These are phyloP conservation scores for Epirrita christyi DNA, from an alignment of 2,888 invertebrate genomes.

Conservation along the genomic window DNA sequence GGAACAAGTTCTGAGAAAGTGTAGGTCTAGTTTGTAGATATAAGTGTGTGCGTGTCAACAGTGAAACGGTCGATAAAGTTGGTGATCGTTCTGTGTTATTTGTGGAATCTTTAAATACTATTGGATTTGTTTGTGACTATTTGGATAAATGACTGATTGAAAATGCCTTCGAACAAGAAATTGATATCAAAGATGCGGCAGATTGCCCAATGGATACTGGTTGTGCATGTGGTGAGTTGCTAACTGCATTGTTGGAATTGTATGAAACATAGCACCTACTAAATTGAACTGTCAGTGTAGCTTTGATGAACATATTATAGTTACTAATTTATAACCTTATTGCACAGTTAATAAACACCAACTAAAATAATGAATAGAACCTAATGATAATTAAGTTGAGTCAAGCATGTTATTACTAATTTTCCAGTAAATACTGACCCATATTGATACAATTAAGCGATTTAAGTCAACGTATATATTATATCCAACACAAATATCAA, in stretches of 20 bases:
- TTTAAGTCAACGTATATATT: background rate
- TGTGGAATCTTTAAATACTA: slow-evolving; percentile 71
- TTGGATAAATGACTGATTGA: slow-evolving; percentile 55
- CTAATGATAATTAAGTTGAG: background rate
- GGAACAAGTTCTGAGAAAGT: slow-evolving; percentile 79
- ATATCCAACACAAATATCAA: background rate
- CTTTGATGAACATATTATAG: background rate
- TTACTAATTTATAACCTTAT: background rate
- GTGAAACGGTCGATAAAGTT: slow-evolving; percentile 82
- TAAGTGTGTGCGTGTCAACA: slow-evolving; percentile 77
- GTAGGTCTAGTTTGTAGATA: slow-evolving; percentile 68
- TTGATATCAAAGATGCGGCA: slow-evolving; percentile 76
- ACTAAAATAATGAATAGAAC: no score
- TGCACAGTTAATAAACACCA: background rate
- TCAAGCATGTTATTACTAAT: slow-evolving; percentile 2
- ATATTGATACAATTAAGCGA: background rate
- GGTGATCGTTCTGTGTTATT: slow-evolving; percentile 74
- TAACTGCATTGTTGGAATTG: slow-evolving; percentile 31
- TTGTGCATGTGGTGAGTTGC: slow-evolving; percentile 79
- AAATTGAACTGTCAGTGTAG: slow-evolving; percentile 15
- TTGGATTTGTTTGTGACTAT: slow-evolving; percentile 54
- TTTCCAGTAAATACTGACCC: background rate
- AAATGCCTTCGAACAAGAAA: slow-evolving; percentile 80
- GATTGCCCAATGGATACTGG: slow-evolving; percentile 76
- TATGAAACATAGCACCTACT: slow-evolving; percentile 1